Percentiles rank a stretch among this genome's conserved stretches.
phyloP scores from a whole-genome alignment of 1,140 invertebrate species.

The Chrysoperla carnea region DNA sequence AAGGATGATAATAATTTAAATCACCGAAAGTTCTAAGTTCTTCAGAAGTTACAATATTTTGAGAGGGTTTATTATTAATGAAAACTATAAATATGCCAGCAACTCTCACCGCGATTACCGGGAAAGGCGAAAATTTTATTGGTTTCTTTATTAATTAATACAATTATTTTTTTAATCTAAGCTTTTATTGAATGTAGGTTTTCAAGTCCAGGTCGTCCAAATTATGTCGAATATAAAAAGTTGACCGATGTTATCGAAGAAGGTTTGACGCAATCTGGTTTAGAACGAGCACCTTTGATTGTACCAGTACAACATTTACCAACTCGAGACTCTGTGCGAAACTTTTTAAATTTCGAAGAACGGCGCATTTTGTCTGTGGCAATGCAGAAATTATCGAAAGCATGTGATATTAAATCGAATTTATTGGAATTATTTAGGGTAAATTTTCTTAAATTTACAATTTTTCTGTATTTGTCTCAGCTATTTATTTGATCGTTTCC shows the following conservation, averaged over 20 bases:
- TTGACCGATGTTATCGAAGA: constrained; percentile 44
- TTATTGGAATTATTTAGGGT: constrained; percentile 35
- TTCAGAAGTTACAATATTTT: no score
- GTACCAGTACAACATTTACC: constrained; percentile 42
- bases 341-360: constrained; percentile 53
- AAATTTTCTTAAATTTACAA: constrained; percentile 1
- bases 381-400: constrained; percentile 38
- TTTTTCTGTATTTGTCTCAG: background rate
- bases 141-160: no score
- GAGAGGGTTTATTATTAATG: no score
- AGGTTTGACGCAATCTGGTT: constrained; percentile 34
- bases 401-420: constrained; percentile 41
- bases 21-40: no score
- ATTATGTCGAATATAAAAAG: constrained; percentile 39
- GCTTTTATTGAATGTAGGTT: constrained; percentile 25
- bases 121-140: no score
- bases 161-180: no score
- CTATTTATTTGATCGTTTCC: background rate
- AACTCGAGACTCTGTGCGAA: constrained; percentile 31
- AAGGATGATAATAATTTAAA: no score
- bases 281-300: constrained; percentile 43
- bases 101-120: no score
- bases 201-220: constrained; percentile 28
- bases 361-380: constrained; percentile 32
- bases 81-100: no score